Evolutionary conservation across 2,888 invertebrate genomes (phyloP), one percentile per base, ranked within the genome.

Genomic region (Norana najaformis): DNA sequence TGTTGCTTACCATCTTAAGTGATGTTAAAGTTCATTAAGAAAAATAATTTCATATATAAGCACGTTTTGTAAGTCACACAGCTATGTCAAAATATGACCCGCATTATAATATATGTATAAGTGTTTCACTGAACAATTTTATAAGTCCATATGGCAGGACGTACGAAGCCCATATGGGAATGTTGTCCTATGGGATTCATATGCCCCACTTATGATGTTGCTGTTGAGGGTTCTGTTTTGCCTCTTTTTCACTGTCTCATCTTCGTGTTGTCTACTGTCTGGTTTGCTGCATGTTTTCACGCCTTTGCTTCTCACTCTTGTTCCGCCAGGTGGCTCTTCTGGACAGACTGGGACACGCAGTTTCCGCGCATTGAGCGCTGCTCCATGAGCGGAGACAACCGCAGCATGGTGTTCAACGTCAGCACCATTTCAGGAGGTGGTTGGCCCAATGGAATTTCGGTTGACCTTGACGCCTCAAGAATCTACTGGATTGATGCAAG

Each of bases 401-500:
- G 96, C 30, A 95, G 96, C 0, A 96, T 93, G 18, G 96, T 97
- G 90, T 96, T 96, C 93, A 95, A 95, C 93, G 96, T 96, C 92
- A 96, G 90, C 35, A 91, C 92, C 5, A 91, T 93, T 18, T 89
- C 91, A 13, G 93, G 93, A 35, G 97, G 97, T 53, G 97, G 97
- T 85, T 97, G 97, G 96, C 98, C 98, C 0, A 98, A 97, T 93
- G 98, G 98, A 5, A 95, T 98, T 83, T 97, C 98, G 0, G 96
- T 98, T 30, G 98, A 98, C 94, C 94, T 94, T 91, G 96, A 96
- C 5, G 96, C 96, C 83, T 96, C 96, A 89, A 96, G 97, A 90
- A 95, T 98, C 13, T 98, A 98, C 94, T 98, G 98, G 97, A 97
- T 97, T 0, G 98, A 98, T 94, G 97, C 98, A n/a, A 96, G 95